These are phyloP conservation scores for Harlomillsia oculata DNA, from an alignment of 1,140 invertebrate species.

Conservation along the genomic window DNA sequence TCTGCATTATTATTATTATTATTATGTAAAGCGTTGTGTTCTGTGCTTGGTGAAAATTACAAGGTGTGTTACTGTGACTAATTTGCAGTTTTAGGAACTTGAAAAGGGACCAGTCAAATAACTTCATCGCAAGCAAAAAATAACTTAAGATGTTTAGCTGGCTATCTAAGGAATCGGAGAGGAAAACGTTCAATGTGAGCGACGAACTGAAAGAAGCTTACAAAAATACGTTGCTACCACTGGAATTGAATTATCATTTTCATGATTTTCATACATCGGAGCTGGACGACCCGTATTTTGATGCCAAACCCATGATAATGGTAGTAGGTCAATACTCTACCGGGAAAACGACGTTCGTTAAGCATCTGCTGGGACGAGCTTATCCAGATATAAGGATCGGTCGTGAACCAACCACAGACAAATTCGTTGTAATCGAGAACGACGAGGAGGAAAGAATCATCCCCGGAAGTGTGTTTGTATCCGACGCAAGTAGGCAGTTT, in stretches of 20 bases:
- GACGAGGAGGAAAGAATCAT: constrained; percentile 75
- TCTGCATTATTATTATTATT: no score
- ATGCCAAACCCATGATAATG: constrained; percentile 97
- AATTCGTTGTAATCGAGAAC: constrained; percentile 95
- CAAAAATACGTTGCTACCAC: constrained; percentile 76
- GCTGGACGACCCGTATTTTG: constrained; percentile 94
- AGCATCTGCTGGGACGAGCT: constrained; percentile 84
- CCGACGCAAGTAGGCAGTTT: constrained; percentile 95
- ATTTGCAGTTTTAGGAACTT: no score
- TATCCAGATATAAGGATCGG: constrained; percentile 92
- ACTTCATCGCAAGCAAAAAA: no score
- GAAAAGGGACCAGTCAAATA: no score
- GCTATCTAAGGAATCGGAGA: constrained; percentile 58
- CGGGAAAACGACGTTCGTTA: constrained; percentile 97
- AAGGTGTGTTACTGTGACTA: no score
- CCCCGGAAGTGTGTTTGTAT: constrained; percentile 91
- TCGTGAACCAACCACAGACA: constrained; percentile 93
- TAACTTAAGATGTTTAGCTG: constrained; percentile 62
- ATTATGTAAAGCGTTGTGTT: no score
- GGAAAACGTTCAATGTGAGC: constrained; percentile 71
- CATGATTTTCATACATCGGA: constrained; percentile 92
- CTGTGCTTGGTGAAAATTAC: no score
- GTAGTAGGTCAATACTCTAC: constrained; percentile 97
- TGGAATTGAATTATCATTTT: constrained; percentile 88
- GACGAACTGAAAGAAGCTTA: constrained; percentile 86